A percentile compares a stretch with the other conserved stretches of the same genome.
phyloP scores from a whole-genome alignment of 2,888 invertebrate species.

The Latrodectus elegans region DNA sequence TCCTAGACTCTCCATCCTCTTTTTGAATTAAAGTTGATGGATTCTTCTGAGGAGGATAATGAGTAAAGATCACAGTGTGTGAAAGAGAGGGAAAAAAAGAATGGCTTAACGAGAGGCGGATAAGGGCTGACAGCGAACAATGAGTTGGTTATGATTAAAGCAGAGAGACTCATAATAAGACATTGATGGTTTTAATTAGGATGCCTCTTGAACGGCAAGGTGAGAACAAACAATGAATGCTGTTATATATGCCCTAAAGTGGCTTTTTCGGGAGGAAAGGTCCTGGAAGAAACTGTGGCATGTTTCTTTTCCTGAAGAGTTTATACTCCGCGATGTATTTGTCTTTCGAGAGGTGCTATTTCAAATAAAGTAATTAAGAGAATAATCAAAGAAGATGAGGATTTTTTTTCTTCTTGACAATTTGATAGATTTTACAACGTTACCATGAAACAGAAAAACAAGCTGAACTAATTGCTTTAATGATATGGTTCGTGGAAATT shows the following conservation, averaged over 20 bases:
- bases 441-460: no score
- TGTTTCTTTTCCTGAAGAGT: no score
- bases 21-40: slow-evolving; percentile 50
- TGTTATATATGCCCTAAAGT: slow-evolving; percentile 1
- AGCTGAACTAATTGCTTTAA: no score
- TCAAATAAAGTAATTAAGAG: no score
- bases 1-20: not conserved
- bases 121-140: slow-evolving; percentile 20
- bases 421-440: no score
- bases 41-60: slow-evolving; percentile 40
- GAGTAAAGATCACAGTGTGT: slow-evolving; percentile 43
- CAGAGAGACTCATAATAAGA: slow-evolving; percentile 54
- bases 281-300: not conserved
- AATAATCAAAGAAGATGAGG: no score
- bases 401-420: no score
- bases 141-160: slow-evolving; percentile 44
- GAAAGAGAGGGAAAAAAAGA: not conserved
- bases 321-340: no score
- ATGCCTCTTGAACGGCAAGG: slow-evolving; percentile 40
- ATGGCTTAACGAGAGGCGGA: slow-evolving; percentile 6
- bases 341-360: no score
- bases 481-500: no score
- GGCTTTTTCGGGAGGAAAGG: not conserved
- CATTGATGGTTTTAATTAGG: slow-evolving; percentile 58
- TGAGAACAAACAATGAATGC: slow-evolving; percentile 42